Evolutionary conservation across 2,797 vertebrate species (phyloP).

Genomic region (Iguana delicatissima): DNA sequence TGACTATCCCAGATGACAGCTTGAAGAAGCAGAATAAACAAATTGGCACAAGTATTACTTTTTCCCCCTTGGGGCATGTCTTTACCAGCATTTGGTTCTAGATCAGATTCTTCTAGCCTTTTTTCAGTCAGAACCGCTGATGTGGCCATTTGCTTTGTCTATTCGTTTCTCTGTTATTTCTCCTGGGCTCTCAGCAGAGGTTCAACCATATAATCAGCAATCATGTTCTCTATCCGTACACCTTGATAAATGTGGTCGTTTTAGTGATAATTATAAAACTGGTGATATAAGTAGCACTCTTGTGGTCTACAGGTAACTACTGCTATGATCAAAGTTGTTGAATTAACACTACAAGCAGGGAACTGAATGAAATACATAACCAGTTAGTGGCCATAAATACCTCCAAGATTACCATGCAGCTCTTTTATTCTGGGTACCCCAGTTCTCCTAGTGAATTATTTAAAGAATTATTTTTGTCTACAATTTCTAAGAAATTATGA

Average conservation of each 20-base stretch:
- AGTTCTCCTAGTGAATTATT: background rate
- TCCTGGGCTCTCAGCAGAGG: no score
- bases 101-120: background rate
- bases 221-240: background rate
- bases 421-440: background rate
- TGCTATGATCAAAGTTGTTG: background rate
- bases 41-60: background rate
- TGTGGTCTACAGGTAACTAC: background rate
- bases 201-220: background rate
- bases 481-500: background rate
- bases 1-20: background rate
- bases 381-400: background rate
- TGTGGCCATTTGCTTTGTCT: background rate
- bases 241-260: background rate
- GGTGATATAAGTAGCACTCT: no score
- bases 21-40: background rate
- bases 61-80: background rate
- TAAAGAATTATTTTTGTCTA: background rate
- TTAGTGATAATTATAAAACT: background rate
- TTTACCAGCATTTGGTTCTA: background rate
- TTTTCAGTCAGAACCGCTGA: background rate
- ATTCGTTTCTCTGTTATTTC: background rate
- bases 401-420: background rate
- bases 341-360: background rate
- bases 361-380: background rate